These are phyloP conservation scores for Sarcophaga bullata DNA, from an alignment of 1,140 invertebrate genomes.

Conservation along the genomic window DNA sequence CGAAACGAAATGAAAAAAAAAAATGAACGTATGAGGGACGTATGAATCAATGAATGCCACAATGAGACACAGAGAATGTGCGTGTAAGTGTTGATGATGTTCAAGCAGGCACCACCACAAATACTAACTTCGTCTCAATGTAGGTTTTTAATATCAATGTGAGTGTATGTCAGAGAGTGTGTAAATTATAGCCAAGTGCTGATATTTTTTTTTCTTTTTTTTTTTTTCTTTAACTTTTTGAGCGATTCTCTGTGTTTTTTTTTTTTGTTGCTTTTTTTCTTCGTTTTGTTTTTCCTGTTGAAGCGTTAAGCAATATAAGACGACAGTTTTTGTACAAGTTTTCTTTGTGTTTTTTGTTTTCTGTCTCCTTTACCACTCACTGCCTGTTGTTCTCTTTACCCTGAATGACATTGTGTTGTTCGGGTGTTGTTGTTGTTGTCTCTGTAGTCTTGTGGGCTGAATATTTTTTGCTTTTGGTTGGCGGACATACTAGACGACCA, in stretches of 20 bases:
- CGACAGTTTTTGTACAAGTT: neutral
- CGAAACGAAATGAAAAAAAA: slow-evolving; percentile 4
- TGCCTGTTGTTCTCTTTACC: neutral
- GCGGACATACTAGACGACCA: slow-evolving; percentile 30
- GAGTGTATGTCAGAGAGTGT: neutral
- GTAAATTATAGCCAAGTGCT: slow-evolving; percentile 20
- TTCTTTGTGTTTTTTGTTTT: neutral
- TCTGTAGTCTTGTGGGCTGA: neutral
- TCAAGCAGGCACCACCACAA: no score
- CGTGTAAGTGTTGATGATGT: neutral
- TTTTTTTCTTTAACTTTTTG: slow-evolving; percentile 5
- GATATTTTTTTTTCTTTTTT: neutral
- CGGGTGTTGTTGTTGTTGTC: slow-evolving; percentile 22
- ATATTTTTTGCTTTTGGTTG: neutral
- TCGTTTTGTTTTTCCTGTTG: neutral
- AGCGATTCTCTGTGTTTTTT: neutral
- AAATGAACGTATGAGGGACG: neutral
- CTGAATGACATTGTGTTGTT: slow-evolving; percentile 32
- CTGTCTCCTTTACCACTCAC: no score
- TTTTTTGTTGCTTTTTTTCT: slow-evolving; percentile 1
- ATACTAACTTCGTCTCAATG: neutral
- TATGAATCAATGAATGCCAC: neutral
- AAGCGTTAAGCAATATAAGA: slow-evolving; percentile 32
- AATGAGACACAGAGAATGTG: neutral
- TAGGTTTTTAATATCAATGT: no score